Base-by-base conservation (phyloP, 2,888 invertebrate genomes). In the Pasiphila rectangulata region DNA sequence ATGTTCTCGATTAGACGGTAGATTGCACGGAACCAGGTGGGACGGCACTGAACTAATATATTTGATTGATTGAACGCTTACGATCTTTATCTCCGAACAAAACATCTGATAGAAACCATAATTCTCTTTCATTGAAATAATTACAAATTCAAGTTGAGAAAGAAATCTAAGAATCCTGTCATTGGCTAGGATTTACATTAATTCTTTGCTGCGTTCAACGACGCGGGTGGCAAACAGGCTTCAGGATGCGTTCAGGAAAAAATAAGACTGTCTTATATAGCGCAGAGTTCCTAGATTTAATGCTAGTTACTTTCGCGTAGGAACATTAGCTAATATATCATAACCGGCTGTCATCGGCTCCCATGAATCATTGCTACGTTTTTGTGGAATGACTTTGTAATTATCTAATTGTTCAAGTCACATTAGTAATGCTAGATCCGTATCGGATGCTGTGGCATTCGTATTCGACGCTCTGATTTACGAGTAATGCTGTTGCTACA, bases 21-120 rank as follows among this genome's bases (percentile, higher is more conserved):
- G 60, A 67, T 65, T 67, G 64, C 59, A 59, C 64, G 60, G 55
- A 64, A 63, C 71, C 72, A 74, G 72, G 72, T 73, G 73, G 68
- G 66, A 61, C 58, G 57, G 47, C 45, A 48, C 53, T 38, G 58
- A 56, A 54, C 54, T 57, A 65, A 59, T 61, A 63, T 60, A 55
- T 53, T 69, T 75, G 75, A 78, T 77, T 74, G 74, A 78, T 78
- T 66, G 69, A 69, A 57, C 57, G 57, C 51, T 56, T 56, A 51
- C 53, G 75, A 77, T 75, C 64, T 59, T 66, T 74, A 77, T 75
- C 72, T 69, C 51, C 46, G 63, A 63, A 74, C 72, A 70, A 70
- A 73, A 72, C 67, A 70, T 57, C 64, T 63, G 67, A 69, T 72
- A 70, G 64, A 69, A 72, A 70, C 67, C 61, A 61, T 72, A 69